phyloP scores from a whole-genome alignment of 2,797 vertebrate genomes.

The Anas flavirostris region DNA sequence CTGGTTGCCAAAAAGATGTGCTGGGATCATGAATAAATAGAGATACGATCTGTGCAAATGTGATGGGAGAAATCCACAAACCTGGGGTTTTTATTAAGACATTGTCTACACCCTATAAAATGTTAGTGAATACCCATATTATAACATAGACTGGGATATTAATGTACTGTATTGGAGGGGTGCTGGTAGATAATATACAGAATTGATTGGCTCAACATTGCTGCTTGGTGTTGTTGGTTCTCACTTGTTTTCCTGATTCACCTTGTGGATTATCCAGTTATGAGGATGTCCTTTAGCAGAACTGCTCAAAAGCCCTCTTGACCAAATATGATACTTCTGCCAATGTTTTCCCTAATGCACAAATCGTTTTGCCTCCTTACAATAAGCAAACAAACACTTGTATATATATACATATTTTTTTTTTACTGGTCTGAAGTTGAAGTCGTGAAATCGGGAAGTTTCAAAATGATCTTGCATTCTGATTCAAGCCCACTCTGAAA shows the following conservation, averaged over 20 bases:
- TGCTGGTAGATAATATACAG: not conserved
- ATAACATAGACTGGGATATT: not conserved
- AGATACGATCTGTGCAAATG: not conserved
- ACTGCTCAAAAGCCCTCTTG: not conserved
- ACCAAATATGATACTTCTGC: not conserved
- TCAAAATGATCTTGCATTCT: not conserved
- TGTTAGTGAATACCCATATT: not conserved
- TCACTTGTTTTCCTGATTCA: not conserved
- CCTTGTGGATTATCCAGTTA: not conserved
- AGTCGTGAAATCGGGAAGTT: not conserved
- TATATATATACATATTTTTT: not conserved
- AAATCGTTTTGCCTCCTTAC: not conserved
- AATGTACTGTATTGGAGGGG: not conserved
- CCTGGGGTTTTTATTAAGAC: not conserved
- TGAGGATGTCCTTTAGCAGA: not conserved
- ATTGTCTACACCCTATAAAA: not conserved
- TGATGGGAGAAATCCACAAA: not conserved
- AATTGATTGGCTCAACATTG: rapidly evolving
- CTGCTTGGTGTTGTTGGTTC: not conserved
- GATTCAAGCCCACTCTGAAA: not conserved
- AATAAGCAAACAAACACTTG: not conserved
- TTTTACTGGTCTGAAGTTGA: not conserved
- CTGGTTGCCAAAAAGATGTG: not conserved
- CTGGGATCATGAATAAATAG: not conserved
- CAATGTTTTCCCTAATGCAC: not conserved